Conservation (phyloP, 2,888 invertebrate genomes). For the Epiperipatus broadwayi region DNA sequence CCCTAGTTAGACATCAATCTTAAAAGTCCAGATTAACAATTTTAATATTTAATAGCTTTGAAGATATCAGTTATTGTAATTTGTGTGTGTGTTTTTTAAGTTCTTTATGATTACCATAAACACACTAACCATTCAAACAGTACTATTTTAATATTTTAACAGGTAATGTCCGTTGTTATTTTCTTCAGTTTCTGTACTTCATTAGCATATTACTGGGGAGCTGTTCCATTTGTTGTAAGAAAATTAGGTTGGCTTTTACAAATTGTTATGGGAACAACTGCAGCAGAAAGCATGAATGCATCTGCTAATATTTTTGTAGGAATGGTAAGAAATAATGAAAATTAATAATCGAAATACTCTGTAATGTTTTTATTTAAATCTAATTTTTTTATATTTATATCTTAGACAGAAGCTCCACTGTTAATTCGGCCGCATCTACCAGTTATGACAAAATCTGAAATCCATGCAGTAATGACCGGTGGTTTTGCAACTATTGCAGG, state of each 20-base stretch:
- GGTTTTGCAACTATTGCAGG: conserved; percentile 86
- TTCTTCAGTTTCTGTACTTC: conserved; percentile 82
- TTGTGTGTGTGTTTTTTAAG: no score
- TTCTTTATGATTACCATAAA: no score
- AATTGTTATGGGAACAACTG: conserved; percentile 56
- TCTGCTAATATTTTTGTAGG: conserved; percentile 87
- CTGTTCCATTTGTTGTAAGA: conserved; percentile 63
- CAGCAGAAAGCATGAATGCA: conserved; percentile 79
- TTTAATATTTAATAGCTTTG: no score
- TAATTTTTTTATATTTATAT: conserved; percentile 18
- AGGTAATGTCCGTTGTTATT: conserved; percentile 64
- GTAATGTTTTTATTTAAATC: conserved; percentile 12
- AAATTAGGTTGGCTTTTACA: conserved; percentile 60
- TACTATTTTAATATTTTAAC: conserved; percentile 17
- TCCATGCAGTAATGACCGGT: conserved; percentile 78
- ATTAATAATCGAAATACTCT: conserved; percentile 8
- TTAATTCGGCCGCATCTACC: conserved; percentile 66
- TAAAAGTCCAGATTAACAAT: no score
- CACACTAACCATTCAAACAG: no score
- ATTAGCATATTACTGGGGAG: conserved; percentile 66
- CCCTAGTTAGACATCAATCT: no score
- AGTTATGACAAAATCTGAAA: conserved; percentile 68
- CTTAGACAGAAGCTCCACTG: conserved; percentile 69
- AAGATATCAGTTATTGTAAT: no score
- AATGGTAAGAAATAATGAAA: conserved; percentile 43